Conservation (phyloP, 2,888 invertebrate genomes). For the Caenorhabditis sp. region DNA sequence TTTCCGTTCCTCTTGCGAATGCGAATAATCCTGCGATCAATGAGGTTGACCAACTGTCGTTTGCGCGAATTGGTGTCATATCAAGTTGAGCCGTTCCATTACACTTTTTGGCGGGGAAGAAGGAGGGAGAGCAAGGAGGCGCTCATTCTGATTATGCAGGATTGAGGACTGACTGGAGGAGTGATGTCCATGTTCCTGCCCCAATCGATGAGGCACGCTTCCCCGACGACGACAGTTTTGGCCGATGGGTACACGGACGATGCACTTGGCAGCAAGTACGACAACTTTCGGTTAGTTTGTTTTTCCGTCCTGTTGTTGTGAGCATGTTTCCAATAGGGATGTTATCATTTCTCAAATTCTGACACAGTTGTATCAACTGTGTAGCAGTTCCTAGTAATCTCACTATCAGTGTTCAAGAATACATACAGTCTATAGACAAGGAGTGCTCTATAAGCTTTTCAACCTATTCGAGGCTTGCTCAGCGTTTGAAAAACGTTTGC, state of each 20-base stretch:
- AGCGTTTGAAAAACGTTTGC: no score
- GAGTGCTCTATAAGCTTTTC: no score
- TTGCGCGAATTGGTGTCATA: constrained; percentile 52
- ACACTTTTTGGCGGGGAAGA: not conserved
- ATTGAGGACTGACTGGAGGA: not conserved
- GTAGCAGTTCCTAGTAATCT: no score
- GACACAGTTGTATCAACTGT: no score
- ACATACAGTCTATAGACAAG: no score
- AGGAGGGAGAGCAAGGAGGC: no score
- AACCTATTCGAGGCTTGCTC: no score
- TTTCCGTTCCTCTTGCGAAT: constrained; percentile 12
- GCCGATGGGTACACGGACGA: constrained; percentile 74
- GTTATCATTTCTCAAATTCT: no score
- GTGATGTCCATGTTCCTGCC: constrained; percentile 53
- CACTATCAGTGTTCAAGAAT: no score
- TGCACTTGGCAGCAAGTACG: constrained; percentile 60
- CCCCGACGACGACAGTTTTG: constrained; percentile 69
- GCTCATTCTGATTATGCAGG: constrained; percentile 2
- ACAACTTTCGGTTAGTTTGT: constrained; percentile 53
- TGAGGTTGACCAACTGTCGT: constrained; percentile 31
- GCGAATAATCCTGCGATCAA: constrained; percentile 13
- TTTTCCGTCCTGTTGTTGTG: constrained; percentile 8
- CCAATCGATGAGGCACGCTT: constrained; percentile 44
- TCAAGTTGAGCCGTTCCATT: constrained; percentile 31
- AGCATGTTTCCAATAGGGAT: no score